phyloP scores from a whole-genome alignment of 2,113 vertebrate species.

The Chaenocephalus aceratus region DNA sequence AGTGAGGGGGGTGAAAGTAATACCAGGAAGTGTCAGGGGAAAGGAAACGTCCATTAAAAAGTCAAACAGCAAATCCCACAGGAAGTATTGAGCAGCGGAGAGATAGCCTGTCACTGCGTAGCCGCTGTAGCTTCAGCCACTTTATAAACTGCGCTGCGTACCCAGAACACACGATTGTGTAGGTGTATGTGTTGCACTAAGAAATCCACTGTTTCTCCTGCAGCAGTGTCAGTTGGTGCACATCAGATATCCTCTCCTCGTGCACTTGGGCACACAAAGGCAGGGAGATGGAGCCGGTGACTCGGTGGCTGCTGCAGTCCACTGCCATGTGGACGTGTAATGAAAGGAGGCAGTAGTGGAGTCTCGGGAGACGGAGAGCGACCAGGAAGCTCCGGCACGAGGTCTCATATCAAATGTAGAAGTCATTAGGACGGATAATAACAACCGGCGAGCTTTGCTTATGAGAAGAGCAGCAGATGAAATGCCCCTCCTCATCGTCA shows the following conservation, averaged over 20 bases:
- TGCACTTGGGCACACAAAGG: slow-evolving; percentile 78
- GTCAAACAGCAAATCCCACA: slow-evolving; percentile 35
- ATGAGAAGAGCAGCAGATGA: slow-evolving; percentile 68
- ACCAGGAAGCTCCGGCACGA: slow-evolving; percentile 72
- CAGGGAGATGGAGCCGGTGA: slow-evolving; percentile 66
- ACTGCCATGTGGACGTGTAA: slow-evolving; percentile 79
- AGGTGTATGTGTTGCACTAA: slow-evolving; percentile 64
- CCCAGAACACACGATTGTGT: slow-evolving; percentile 56
- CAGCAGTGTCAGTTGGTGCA: slow-evolving; percentile 72
- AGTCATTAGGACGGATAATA: slow-evolving; percentile 83
- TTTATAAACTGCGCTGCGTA: slow-evolving; percentile 68
- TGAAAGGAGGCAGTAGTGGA: slow-evolving; percentile 72
- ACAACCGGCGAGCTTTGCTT: too few species aligned
- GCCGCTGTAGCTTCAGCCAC: slow-evolving; percentile 57
- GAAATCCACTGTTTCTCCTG: slow-evolving; percentile 62
- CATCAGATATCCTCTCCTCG: slow-evolving; percentile 78
- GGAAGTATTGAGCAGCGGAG: slow-evolving; percentile 40
- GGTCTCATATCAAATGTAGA: slow-evolving; percentile 82
- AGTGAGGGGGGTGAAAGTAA: slow-evolving; percentile 1
- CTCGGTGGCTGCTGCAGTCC: slow-evolving; percentile 67
- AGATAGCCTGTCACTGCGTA: slow-evolving; percentile 54
- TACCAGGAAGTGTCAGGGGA: slow-evolving; percentile 12
- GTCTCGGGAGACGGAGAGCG: slow-evolving; percentile 43
- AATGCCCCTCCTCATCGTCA: slow-evolving; percentile 62
- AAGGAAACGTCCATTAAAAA: slow-evolving; percentile 55